phyloP scores from a whole-genome alignment of 2,113 vertebrate genomes.

The Perognathus longimembris region DNA sequence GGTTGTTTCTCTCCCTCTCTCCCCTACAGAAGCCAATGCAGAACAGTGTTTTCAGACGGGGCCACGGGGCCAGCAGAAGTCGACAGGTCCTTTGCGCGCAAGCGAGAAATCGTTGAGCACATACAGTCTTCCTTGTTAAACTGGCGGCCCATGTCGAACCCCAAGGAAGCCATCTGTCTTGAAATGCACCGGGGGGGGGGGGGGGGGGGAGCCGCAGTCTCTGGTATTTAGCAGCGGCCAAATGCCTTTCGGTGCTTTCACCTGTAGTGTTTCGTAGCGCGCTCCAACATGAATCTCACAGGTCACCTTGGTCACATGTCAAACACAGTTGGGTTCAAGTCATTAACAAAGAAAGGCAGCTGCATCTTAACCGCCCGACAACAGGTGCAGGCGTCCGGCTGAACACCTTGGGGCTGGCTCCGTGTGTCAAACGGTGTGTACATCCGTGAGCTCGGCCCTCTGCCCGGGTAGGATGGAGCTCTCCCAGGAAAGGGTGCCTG shows the following conservation, averaged over 20 bases:
- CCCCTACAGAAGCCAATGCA: neutral
- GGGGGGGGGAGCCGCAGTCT: no score
- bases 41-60: neutral
- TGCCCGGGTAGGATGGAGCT: neutral
- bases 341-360: neutral
- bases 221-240: fast-evolving
- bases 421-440: neutral
- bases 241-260: neutral
- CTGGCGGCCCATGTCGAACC: no score
- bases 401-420: neutral
- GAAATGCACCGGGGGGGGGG: no score
- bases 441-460: no score
- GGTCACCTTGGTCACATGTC: neutral
- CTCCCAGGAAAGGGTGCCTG: neutral
- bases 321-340: no score
- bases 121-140: neutral
- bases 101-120: neutral
- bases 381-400: no score
- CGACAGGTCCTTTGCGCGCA: neutral
- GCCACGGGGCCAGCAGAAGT: neutral
- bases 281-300: neutral
- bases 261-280: fast-evolving
- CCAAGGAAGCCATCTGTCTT: no score
- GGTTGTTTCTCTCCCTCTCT: neutral
- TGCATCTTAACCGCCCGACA: neutral